Evolutionary conservation across 2,888 invertebrate genomes (phyloP).

Genomic region (Thysanoteuthis rhombus): DNA sequence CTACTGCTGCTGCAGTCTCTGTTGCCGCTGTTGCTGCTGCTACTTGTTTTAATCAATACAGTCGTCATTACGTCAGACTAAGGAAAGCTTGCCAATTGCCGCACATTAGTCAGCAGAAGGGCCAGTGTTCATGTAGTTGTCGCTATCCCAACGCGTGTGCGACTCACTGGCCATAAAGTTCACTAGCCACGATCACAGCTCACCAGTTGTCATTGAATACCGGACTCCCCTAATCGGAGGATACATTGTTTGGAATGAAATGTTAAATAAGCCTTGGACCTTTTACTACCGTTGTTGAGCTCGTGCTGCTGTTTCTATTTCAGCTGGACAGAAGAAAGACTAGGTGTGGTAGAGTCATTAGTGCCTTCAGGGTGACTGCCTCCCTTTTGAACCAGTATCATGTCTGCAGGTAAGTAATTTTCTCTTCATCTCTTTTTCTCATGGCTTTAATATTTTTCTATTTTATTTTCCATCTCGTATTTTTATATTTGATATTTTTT

Average conservation of each 20-base stretch:
- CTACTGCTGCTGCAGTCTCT: not conserved
- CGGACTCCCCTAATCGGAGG: not conserved
- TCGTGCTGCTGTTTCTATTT: not conserved
- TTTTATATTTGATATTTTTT: not conserved
- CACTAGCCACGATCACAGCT: not conserved
- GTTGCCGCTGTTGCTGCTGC: not conserved
- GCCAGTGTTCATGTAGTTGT: not conserved
- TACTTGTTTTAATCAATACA: slow-evolving; percentile 23
- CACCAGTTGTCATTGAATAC: not conserved
- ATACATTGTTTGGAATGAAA: not conserved
- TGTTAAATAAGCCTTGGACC: slow-evolving; percentile 13
- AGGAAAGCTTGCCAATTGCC: slow-evolving; percentile 28
- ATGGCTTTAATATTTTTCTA: not conserved
- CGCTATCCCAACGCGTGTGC: not conserved
- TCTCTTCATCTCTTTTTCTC: not conserved
- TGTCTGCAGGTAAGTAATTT: slow-evolving; percentile 26
- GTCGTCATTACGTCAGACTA: slow-evolving; percentile 31
- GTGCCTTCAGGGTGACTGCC: slow-evolving; percentile 33
- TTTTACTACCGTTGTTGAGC: not conserved
- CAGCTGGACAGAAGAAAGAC: slow-evolving; percentile 31
- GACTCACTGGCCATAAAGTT: not conserved
- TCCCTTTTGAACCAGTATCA: slow-evolving; percentile 26
- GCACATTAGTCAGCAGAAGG: slow-evolving; percentile 28
- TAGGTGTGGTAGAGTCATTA: slow-evolving; percentile 20
- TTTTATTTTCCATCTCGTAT: not conserved